Evolutionary conservation across 2,797 vertebrate species (phyloP).

Genomic region (Leucoraja ocellata): DNA sequence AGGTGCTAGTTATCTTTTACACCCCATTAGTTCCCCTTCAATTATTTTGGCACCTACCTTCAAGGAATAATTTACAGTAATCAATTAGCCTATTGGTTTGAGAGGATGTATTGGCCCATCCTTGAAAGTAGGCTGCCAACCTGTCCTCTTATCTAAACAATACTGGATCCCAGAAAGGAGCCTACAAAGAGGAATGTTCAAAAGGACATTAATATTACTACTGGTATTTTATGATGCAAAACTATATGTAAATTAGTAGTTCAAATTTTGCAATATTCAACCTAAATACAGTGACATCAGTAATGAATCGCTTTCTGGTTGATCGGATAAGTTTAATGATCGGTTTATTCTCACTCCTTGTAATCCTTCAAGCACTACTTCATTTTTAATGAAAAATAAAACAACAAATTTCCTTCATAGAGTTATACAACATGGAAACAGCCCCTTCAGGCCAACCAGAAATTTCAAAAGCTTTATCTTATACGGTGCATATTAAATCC

Average conservation of each 20-base stretch:
- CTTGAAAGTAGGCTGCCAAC: background rate
- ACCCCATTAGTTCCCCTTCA: too few relatives aligned
- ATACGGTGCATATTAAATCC: slow-evolving; percentile 34
- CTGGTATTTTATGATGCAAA: background rate
- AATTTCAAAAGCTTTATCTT: background rate
- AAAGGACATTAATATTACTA: background rate
- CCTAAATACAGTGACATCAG: background rate
- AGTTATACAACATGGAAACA: too few relatives aligned
- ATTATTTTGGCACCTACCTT: too few relatives aligned
- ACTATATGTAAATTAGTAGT: background rate
- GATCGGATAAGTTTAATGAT: background rate
- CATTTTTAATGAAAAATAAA: too few relatives aligned
- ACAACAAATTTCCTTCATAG: background rate
- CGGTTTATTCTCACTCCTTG: background rate
- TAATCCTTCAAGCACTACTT: background rate
- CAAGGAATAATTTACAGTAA: too few relatives aligned
- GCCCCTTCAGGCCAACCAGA: too few relatives aligned
- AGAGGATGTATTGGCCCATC: background rate
- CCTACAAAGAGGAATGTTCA: background rate
- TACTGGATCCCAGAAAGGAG: background rate
- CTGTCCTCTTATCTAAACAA: background rate
- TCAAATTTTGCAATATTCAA: background rate
- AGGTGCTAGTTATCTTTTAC: too few relatives aligned
- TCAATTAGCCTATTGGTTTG: too few relatives aligned
- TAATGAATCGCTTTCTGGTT: background rate